Evolutionary conservation across 2,888 invertebrate genomes (phyloP).

Genomic region (Acanthosepion esculentum): DNA sequence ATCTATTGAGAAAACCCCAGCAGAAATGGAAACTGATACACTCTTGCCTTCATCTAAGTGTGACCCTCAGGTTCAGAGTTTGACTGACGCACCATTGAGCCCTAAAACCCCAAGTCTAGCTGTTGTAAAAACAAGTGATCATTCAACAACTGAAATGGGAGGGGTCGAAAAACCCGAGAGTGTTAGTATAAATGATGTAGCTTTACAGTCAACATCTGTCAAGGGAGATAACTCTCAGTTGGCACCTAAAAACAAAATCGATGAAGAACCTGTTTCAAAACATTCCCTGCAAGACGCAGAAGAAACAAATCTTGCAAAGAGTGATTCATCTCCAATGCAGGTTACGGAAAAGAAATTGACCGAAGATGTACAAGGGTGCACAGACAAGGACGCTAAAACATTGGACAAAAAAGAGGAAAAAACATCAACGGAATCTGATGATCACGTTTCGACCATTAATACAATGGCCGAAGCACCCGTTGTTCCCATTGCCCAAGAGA

Average conservation of each 20-base stretch:
- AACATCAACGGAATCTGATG: not conserved
- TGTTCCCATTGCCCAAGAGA: not conserved
- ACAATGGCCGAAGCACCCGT: not conserved
- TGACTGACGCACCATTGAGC: no score
- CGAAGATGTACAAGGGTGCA: not conserved
- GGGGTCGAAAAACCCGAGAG: not conserved
- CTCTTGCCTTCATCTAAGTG: not conserved
- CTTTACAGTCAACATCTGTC: not conserved
- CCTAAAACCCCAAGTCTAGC: not conserved
- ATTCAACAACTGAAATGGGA: not conserved
- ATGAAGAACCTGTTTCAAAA: not conserved
- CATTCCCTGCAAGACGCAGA: not conserved
- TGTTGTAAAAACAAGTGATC: not conserved
- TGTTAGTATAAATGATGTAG: not conserved
- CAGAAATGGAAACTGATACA: not conserved
- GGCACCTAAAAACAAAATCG: not conserved
- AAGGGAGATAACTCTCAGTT: not conserved
- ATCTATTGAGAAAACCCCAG: not conserved
- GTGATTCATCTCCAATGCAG: not conserved
- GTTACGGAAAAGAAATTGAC: not conserved
- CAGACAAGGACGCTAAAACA: not conserved
- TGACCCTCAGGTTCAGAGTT: not conserved
- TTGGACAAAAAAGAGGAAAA: not conserved
- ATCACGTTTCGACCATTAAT: rapidly evolving
- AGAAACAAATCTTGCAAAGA: not conserved